These are phyloP conservation scores for Sinonovacula constricta DNA, from an alignment of 1,140 invertebrate genomes.

Conservation along the genomic window DNA sequence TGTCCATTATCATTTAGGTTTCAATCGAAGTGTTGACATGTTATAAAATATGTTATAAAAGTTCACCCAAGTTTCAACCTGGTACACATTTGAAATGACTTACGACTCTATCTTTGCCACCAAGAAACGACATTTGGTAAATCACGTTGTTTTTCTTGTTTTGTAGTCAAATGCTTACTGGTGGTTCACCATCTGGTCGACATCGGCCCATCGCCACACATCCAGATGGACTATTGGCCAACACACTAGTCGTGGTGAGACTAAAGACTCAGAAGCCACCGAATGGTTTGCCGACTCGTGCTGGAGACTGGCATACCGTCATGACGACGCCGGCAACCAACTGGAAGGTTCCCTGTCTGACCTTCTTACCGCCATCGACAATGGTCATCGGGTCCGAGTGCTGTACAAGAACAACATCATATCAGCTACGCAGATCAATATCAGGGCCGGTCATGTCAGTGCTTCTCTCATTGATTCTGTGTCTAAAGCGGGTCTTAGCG, in stretches of 20 bases:
- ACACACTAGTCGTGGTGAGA: slow-evolving; percentile 20
- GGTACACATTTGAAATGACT: no score
- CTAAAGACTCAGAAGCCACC: not conserved
- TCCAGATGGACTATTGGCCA: slow-evolving; percentile 47
- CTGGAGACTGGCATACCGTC: slow-evolving; percentile 23
- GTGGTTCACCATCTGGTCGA: slow-evolving; percentile 52
- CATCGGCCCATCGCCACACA: slow-evolving; percentile 17
- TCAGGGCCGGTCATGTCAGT: slow-evolving; percentile 10
- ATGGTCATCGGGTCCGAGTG: slow-evolving; percentile 9
- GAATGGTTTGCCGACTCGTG: slow-evolving; percentile 8
- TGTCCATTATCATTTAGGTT: no score
- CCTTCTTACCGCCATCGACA: not conserved
- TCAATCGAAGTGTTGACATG: no score
- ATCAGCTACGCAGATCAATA: not conserved
- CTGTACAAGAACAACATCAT: not conserved
- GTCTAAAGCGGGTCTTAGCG: not conserved
- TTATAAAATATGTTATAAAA: no score
- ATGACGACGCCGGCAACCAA: slow-evolving; percentile 10
- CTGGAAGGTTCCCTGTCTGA: slow-evolving; percentile 3
- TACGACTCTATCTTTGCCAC: no score
- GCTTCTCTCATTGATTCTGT: not conserved
- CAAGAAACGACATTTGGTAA: no score
- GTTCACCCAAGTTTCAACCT: no score
- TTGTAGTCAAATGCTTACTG: slow-evolving; percentile 50
- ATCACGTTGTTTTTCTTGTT: no score